phyloP scores from a whole-genome alignment of 2,797 vertebrate species.

The Rhinichthys osculus region DNA sequence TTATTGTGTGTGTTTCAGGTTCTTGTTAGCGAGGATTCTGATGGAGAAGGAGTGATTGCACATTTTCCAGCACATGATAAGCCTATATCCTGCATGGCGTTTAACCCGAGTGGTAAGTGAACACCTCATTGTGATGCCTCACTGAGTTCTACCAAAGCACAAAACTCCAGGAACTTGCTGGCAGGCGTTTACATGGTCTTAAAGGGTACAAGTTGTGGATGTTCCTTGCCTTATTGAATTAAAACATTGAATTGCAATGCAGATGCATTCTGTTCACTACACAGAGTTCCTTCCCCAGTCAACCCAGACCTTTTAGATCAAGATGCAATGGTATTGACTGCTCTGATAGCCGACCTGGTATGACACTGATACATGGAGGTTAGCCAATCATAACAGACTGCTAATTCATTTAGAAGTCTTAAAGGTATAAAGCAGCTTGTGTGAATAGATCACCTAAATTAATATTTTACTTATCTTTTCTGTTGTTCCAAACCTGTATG shows the following conservation, averaged over 20 bases:
- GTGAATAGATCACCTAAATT: background rate
- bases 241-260: background rate
- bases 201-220: background rate
- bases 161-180: conserved; percentile 50
- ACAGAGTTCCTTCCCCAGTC: background rate
- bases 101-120: conserved; percentile 94
- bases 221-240: background rate
- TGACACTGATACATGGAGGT: background rate
- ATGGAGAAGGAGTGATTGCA: conserved; percentile 93
- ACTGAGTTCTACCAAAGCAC: conserved; percentile 49
- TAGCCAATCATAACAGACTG: conserved; percentile 7
- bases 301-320: conserved; percentile 2
- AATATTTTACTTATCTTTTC: background rate
- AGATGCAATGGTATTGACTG: background rate
- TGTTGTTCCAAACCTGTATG: background rate
- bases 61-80: conserved; percentile 99
- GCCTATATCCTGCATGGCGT: conserved; percentile 98
- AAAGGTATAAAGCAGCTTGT: background rate
- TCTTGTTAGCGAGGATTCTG: conserved; percentile 94
- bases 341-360: background rate
- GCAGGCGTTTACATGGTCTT: conserved; percentile 21
- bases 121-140: conserved; percentile 51
- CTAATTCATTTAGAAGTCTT: background rate
- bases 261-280: background rate
- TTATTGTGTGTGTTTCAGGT: conserved; percentile 78